phyloP scores from a whole-genome alignment of 2,797 vertebrate species.

The Saxicola maurus region DNA sequence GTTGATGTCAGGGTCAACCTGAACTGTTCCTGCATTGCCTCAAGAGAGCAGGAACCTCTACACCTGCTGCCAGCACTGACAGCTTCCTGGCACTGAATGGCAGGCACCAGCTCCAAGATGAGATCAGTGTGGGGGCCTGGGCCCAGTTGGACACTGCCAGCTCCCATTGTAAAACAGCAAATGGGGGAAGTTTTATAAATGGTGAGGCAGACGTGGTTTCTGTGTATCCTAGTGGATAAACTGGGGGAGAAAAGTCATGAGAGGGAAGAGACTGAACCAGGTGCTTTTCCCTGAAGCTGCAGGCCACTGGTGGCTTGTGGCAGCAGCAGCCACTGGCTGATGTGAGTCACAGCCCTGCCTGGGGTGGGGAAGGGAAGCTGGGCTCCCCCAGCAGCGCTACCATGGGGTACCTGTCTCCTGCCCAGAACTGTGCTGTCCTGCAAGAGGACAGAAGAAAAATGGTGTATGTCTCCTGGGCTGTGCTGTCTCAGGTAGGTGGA shows the following conservation, averaged over 20 bases:
- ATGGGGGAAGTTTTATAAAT: constrained; percentile 50
- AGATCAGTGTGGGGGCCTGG: not conserved
- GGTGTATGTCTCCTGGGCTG: fast-evolving
- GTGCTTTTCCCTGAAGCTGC: not conserved
- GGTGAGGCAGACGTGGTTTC: not conserved
- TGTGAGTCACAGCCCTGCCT: not conserved
- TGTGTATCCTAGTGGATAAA: not conserved
- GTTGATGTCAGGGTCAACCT: not conserved
- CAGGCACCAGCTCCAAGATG: not conserved
- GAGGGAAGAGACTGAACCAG: not conserved
- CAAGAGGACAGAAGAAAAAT: not conserved
- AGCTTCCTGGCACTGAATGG: not conserved
- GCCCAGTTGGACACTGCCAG: not conserved
- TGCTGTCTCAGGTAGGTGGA: not conserved
- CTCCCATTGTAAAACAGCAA: constrained; percentile 5
- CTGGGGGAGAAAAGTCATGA: not conserved
- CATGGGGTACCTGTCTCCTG: not conserved
- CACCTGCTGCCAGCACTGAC: not conserved
- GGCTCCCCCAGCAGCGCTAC: not conserved
- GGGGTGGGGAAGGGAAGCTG: not conserved
- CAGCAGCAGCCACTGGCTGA: not conserved
- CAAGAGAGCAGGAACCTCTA: not conserved
- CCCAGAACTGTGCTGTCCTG: not conserved
- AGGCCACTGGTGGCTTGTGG: not conserved
- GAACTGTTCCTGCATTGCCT: not conserved